Evolutionary conservation across 2,888 invertebrate species (phyloP).

Genomic region (Lochmaea capreae): DNA sequence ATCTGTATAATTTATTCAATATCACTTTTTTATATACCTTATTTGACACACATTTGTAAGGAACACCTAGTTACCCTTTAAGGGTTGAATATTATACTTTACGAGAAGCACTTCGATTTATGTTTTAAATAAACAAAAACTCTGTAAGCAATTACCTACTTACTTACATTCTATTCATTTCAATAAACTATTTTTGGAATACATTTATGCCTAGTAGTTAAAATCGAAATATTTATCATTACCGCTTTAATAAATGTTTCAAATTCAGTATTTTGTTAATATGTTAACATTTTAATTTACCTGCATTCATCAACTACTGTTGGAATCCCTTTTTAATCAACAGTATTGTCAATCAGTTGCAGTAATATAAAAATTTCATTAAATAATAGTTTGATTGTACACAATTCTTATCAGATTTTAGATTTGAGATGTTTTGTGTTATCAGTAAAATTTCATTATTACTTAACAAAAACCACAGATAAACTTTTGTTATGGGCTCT

Average conservation of each 20-base stretch:
- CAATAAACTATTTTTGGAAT: not conserved
- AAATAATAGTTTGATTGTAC: too few relatives aligned
- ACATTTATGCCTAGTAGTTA: not conserved
- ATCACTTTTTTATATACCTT: constrained; percentile 12
- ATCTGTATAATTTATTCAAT: constrained; percentile 16
- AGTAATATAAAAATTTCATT: not conserved
- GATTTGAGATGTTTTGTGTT: too few relatives aligned
- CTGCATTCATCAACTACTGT: not conserved
- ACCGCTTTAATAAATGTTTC: not conserved
- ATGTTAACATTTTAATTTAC: not conserved
- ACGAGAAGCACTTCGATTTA: not conserved
- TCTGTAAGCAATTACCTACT: not conserved
- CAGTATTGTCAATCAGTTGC: not conserved
- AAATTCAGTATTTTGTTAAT: not conserved
- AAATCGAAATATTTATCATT: not conserved
- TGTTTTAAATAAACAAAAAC: not conserved
- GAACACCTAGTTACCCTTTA: not conserved
- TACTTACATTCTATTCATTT: not conserved
- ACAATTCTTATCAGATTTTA: too few relatives aligned
- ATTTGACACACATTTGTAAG: constrained; percentile 11
- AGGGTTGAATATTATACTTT: constrained; percentile 1
- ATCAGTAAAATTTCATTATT: too few relatives aligned
- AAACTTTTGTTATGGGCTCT: too few relatives aligned
- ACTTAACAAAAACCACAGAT: too few relatives aligned
- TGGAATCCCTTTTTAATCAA: too few relatives aligned